A percentile compares a stretch with the other conserved stretches of the same genome.
Conservation (phyloP, 2,113 vertebrate species). For the Xiphophorus maculatus region DNA sequence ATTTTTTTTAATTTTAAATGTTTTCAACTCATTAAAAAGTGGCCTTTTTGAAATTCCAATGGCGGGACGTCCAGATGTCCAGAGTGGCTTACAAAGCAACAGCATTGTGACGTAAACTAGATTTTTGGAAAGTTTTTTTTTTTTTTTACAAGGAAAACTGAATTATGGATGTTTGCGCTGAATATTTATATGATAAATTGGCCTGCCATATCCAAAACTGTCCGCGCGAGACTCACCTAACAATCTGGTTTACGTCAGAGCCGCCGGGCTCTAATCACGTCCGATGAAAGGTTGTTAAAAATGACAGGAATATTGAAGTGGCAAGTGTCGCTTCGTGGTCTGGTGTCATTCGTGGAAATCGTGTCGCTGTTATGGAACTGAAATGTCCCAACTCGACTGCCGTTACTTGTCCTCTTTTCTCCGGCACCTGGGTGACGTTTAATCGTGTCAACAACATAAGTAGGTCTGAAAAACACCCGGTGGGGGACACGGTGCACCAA, state of each 20-base stretch:
- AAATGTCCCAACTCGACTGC: slow-evolving; percentile 7
- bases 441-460: slow-evolving; percentile 15
- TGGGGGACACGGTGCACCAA: not conserved
- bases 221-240: slow-evolving; percentile 74
- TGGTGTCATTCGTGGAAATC: slow-evolving; percentile 11
- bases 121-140: no score
- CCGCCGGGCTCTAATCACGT: slow-evolving; percentile 62
- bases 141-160: not conserved
- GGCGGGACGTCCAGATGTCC: not conserved
- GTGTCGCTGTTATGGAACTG: slow-evolving; percentile 5
- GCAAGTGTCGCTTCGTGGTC: slow-evolving; percentile 31
- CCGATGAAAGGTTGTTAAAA: slow-evolving; percentile 58
- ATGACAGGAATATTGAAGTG: slow-evolving; percentile 38
- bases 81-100: not conserved
- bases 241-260: slow-evolving; percentile 79
- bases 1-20: not conserved
- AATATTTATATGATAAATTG: not conserved
- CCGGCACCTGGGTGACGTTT: slow-evolving; percentile 2
- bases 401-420: not conserved
- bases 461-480: not conserved
- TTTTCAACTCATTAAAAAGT: not conserved
- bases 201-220: not conserved
- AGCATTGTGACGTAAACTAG: no score
- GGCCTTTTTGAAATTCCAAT: not conserved
- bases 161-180: not conserved